Evolutionary conservation across 35 echinoderm and acorn worm species (phyloP), one percentile per base, ranked within the genome.

Genomic region (Apostichopus parvimensis): DNA sequence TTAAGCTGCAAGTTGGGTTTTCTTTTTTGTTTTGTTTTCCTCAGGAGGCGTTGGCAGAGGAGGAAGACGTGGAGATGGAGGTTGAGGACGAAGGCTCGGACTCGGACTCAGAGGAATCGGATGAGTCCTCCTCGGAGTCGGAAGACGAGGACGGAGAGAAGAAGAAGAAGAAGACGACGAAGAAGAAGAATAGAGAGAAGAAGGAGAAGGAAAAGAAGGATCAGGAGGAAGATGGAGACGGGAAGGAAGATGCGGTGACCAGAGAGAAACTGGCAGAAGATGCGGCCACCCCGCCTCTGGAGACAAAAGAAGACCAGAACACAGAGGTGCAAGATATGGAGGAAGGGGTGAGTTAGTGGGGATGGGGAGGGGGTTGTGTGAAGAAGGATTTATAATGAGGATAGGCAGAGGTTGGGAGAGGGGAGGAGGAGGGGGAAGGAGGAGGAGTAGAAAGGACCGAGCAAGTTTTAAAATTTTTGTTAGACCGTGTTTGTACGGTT

Each of bases 321-420:
- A 95, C 93, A 79, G 96, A 95, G 73, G 73, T 98, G 5, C 96
- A 98, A 86, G 96, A 98, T 60, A 98, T 98, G 96, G 96, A 98
- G 56, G 94, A 98, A 86, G 96, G 96, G 77, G 96, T 95, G 78
- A 95, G 92, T 86, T 15, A n/a, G 71, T 9, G 58, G 58, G 58
- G 58, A 61, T 1, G 1, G 58, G 12, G 8, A 61, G 58, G 58
- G 58, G 12, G 0, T 8, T 8, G 58, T 8, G 58, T 61, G 58
- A 61, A 61, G 7, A 61, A 12, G 58, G 58, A 12, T 61, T 8
- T 2, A 1, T 8, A 5, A 61, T 61, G 58, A 61, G 58, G 26
- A 28, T 28, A 28, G 0, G 25, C 0, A 25, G 25, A 25, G 25
- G 1, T 60, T 1, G 11, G 58, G 58, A 61, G 58, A 12, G 6